Conservation (phyloP, 2,797 vertebrate genomes). For the Thalassophryne amazonica region DNA sequence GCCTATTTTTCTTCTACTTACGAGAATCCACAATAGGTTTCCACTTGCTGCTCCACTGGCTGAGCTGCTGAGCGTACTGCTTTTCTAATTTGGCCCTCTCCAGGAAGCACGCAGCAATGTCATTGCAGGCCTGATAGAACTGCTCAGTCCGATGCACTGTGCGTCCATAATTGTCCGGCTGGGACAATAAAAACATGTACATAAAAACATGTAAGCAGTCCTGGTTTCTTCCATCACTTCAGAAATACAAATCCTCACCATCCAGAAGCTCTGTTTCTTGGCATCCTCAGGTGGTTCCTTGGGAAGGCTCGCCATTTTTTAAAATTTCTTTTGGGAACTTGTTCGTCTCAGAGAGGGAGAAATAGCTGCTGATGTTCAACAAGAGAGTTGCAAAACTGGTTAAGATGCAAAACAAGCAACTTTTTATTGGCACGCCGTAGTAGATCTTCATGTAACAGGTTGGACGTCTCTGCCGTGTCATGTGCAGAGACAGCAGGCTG, state of each 20-base stretch:
- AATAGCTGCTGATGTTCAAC: constrained; percentile 15
- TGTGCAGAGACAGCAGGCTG: not conserved
- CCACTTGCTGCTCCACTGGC: constrained; percentile 80
- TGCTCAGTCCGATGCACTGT: constrained; percentile 78
- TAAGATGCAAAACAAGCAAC: constrained; percentile 17
- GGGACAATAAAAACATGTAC: not conserved
- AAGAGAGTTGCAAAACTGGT: constrained; percentile 39
- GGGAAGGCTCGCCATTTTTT: constrained; percentile 70
- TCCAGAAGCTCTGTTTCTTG: constrained; percentile 79
- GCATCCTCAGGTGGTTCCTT: constrained; percentile 60
- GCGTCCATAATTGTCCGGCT: constrained; percentile 79
- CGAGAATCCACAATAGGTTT: constrained; percentile 77
- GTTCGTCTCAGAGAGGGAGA: constrained; percentile 42
- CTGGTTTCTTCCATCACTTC: not conserved
- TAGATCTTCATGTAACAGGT: constrained; percentile 37
- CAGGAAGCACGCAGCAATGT: constrained; percentile 80
- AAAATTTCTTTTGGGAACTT: constrained; percentile 11
- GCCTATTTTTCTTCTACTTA: constrained; percentile 54
- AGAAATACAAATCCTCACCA: constrained; percentile 64
- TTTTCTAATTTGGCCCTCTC: constrained; percentile 84
- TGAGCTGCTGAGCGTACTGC: constrained; percentile 81
- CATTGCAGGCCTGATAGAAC: constrained; percentile 80
- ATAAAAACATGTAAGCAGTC: not conserved
- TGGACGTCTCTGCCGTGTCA: constrained; percentile 7
- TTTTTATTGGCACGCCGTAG: constrained; percentile 31